Evolutionary conservation across 2,888 invertebrate genomes (phyloP), one percentile per base, ranked within the genome.

Genomic region (Ephialtes manifestator): DNA sequence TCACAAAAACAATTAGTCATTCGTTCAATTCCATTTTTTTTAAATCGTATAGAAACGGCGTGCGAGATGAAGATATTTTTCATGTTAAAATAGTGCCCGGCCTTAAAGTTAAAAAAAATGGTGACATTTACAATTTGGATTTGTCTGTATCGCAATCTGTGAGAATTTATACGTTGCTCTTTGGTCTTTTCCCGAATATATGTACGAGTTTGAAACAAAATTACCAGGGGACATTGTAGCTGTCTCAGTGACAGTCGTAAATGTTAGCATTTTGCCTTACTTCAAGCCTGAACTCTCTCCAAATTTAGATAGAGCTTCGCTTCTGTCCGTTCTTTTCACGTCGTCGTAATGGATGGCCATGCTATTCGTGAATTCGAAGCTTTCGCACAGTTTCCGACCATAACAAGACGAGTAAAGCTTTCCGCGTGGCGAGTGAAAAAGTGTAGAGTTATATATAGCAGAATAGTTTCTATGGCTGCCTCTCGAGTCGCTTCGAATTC

Each of bases 381-480:
- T 72, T 81, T 77, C 58, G 76, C 48, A 31, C 70, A 58, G 82
- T 77, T 58, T 82, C 39, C 70, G 76, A 70, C 65, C 65, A 39
- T 65, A 65, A 65, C 74, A 58, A 60, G 74, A 58, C 46, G 70
- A 55, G 75, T 55, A 63, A 70, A 43, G 63, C 46, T 75, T 65
- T 79, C 51, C 53, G 70, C 53, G 71, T 58, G 58, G 31, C 48
- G 46, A 80, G 53, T 71, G 75, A 76, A 80, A 84, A 79, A 70
- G 63, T 46, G 71, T 71, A 75, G 74, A 74, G 60, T 68, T 71
- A 68, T 39, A 60, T 75, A 43, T 46, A 71, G 70, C 48, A 53
- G 51, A 46, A 68, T 75, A 53, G 72, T 71, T 74, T 81, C 67
- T 35, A 71, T 63, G 65, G 60, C 11, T 71, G 65, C 10, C 67